A percentile compares a stretch with the other conserved stretches of the same genome.
Conservation (phyloP, 2,113 vertebrate species). For the Herpailurus yagouaroundi region DNA sequence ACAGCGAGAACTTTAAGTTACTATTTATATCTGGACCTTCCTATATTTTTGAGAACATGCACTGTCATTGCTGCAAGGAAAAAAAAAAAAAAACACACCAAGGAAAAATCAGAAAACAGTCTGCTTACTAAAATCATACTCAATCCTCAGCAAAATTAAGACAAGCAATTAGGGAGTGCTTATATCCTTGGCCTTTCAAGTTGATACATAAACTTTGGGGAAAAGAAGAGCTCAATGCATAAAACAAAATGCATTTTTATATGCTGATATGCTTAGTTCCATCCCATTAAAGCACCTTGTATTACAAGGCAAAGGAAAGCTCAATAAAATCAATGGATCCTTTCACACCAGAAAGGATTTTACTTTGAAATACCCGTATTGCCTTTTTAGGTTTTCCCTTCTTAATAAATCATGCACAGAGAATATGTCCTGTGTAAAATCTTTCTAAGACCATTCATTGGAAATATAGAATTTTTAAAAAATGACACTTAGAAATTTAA, state of each 20-base stretch:
- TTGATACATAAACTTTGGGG: not conserved
- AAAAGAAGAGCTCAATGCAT: not conserved
- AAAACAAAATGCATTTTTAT: constrained; percentile 44
- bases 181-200: not conserved
- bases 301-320: constrained; percentile 80
- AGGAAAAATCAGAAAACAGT: not conserved
- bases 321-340: constrained; percentile 59
- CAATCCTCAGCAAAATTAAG: constrained; percentile 68
- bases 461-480: constrained; percentile 50
- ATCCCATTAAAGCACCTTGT: constrained; percentile 5
- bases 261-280: constrained; percentile 50
- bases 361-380: constrained; percentile 78
- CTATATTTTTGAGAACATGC: constrained; percentile 69
- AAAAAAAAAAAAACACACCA: constrained; percentile 13
- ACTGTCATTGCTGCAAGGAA: constrained; percentile 56
- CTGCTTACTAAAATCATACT: constrained; percentile 67
- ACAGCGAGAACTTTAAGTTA: constrained; percentile 55
- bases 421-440: constrained; percentile 60
- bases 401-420: constrained; percentile 51
- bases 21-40: constrained; percentile 68
- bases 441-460: constrained; percentile 63
- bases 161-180: constrained; percentile 22
- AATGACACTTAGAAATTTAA: constrained; percentile 59
- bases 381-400: constrained; percentile 43
- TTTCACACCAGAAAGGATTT: constrained; percentile 65